Conservation (phyloP, 2,888 invertebrate genomes). For the Lycophotia porphyrea region DNA sequence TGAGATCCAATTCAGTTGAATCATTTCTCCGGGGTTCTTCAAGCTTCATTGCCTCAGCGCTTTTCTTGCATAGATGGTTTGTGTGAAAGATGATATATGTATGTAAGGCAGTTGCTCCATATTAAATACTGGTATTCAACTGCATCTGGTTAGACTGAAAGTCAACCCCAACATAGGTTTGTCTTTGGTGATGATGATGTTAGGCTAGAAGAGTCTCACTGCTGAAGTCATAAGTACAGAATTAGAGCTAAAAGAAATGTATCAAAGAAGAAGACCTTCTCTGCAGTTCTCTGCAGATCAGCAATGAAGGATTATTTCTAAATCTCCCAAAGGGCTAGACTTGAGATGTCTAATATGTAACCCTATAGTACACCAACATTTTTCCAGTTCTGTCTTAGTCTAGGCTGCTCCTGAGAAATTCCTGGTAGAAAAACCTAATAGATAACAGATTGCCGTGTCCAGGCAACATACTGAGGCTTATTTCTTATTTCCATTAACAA, state of each 20-base stretch:
- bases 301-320: background rate
- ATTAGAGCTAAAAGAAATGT: background rate
- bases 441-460: background rate
- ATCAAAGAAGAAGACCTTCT: background rate
- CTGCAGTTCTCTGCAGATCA: background rate
- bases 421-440: background rate
- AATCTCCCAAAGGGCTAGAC: background rate
- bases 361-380: background rate
- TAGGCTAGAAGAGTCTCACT: background rate
- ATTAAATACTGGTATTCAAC: no score
- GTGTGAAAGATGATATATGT: background rate
- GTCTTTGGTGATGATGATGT: no score
- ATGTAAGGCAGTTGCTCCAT: no score
- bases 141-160: no score
- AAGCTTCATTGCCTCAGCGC: background rate
- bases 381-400: background rate
- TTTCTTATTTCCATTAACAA: background rate
- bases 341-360: background rate
- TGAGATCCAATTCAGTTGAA: background rate
- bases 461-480: background rate
- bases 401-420: background rate
- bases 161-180: no score
- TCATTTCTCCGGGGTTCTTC: no score
- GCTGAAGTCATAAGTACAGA: background rate
- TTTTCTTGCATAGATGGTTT: background rate